phyloP scores from a whole-genome alignment of 1,140 invertebrate genomes.

The Papilio xuthus region DNA sequence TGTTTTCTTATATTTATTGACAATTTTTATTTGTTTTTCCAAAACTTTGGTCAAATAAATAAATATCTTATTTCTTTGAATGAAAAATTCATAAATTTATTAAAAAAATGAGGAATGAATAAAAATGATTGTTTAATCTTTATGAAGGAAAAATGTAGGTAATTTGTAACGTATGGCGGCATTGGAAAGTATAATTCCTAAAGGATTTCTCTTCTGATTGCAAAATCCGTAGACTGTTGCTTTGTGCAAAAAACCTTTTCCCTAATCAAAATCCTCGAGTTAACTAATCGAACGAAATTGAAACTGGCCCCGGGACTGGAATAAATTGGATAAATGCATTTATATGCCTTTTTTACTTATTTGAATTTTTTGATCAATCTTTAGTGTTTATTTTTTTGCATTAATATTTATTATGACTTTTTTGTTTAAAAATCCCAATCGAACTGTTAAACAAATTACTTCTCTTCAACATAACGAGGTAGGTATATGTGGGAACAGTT shows the following conservation, averaged over 20 bases:
- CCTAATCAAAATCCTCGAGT: slow-evolving; percentile 24
- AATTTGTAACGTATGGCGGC: slow-evolving; percentile 16
- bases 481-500: background rate
- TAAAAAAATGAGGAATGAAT: background rate
- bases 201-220: slow-evolving; percentile 30
- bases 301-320: slow-evolving; percentile 13
- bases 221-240: slow-evolving; percentile 30
- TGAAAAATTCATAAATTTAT: background rate
- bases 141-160: background rate
- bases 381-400: no score
- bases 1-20: no score
- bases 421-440: background rate
- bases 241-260: slow-evolving; percentile 32
- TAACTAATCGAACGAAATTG: slow-evolving; percentile 26
- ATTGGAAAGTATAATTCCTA: slow-evolving; percentile 15
- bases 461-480: background rate
- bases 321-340: slow-evolving; percentile 4
- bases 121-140: background rate
- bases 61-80: no score
- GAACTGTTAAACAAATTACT: background rate
- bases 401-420: background rate
- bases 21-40: no score
- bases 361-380: background rate
- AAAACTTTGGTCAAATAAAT: no score
- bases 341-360: background rate